phyloP scores from a whole-genome alignment of 2,113 vertebrate species.

The Spermophilus dauricus region DNA sequence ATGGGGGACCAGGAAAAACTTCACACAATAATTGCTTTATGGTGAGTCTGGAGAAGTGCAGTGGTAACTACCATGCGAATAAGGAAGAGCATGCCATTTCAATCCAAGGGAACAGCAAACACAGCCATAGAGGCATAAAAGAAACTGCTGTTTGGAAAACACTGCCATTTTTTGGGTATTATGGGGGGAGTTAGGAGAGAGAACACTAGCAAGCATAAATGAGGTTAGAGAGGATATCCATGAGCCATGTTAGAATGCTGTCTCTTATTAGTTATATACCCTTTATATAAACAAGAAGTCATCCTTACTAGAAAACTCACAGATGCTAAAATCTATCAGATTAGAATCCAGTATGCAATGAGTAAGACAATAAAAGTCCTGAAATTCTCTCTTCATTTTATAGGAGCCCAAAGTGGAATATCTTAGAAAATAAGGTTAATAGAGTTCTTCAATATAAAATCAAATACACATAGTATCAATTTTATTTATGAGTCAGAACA shows the following conservation, averaged over 20 bases:
- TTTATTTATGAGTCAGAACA: constrained; percentile 38
- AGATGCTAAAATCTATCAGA: not conserved
- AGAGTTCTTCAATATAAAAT: constrained; percentile 33
- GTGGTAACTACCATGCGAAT: not conserved
- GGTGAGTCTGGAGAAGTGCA: not conserved
- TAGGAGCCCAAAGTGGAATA: not conserved
- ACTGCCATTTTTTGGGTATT: not conserved
- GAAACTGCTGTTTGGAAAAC: not conserved
- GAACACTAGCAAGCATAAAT: not conserved
- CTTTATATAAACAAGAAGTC: not conserved
- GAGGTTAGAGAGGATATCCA: not conserved
- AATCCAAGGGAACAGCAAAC: not conserved
- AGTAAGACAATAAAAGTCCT: not conserved
- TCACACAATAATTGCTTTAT: not conserved
- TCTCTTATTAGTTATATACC: not conserved
- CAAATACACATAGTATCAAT: constrained; percentile 37
- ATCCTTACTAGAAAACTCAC: not conserved
- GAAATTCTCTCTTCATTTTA: not conserved
- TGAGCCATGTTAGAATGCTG: not conserved
- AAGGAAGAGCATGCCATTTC: not conserved
- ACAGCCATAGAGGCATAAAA: not conserved
- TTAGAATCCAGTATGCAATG: not conserved
- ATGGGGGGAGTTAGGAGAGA: not conserved
- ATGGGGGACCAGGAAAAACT: not conserved
- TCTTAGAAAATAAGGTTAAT: constrained; percentile 64